Conservation (phyloP, 2,888 invertebrate species). For the Lucinisca nassula region DNA sequence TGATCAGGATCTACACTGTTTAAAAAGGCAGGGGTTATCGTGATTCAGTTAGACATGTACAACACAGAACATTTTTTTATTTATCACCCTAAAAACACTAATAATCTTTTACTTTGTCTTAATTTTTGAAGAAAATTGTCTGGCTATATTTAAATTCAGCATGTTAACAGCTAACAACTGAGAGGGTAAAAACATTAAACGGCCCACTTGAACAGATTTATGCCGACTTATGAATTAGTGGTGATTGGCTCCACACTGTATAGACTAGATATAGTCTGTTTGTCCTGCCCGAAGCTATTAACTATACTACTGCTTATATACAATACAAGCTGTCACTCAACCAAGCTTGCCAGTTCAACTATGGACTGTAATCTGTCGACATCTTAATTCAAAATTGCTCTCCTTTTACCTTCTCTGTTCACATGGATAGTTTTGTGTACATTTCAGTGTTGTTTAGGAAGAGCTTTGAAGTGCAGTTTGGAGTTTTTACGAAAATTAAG, state of each 20-base stretch:
- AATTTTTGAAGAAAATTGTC: no score
- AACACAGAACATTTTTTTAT: no score
- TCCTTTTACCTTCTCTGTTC: neutral
- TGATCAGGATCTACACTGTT: no score
- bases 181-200: neutral
- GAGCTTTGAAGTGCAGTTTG: no score
- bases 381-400: conserved; percentile 10
- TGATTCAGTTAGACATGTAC: no score
- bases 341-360: neutral
- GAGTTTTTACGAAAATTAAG: no score
- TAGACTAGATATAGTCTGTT: conserved; percentile 3
- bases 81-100: no score
- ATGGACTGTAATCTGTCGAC: conserved; percentile 2
- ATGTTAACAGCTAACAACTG: neutral
- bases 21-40: no score
- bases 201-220: conserved; percentile 10
- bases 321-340: neutral
- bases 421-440: conserved; percentile 4
- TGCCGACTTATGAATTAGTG: conserved; percentile 16
- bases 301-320: neutral
- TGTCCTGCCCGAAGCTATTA: conserved; percentile 7
- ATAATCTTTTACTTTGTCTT: no score
- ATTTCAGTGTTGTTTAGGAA: neutral
- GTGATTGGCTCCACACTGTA: conserved; percentile 10
- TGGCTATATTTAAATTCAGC: no score